A percentile compares a stretch with the other conserved stretches of the same genome.
Conservation (phyloP, 1,140 invertebrate species). For the Parasteatoda tepidariorum region DNA sequence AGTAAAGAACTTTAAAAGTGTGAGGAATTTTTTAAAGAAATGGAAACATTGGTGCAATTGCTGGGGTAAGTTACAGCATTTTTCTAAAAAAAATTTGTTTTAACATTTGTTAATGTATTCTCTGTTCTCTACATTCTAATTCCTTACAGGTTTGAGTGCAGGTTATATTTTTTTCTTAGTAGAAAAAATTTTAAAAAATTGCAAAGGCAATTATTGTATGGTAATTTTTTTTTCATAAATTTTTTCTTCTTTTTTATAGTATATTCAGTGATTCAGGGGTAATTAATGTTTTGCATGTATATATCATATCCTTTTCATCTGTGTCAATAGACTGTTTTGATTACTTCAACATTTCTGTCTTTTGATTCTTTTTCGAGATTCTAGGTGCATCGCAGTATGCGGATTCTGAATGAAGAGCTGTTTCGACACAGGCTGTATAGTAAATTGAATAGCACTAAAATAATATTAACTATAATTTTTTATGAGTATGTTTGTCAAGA, state of each 20-base stretch:
- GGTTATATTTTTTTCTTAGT: too few species aligned
- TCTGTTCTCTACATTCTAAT: not conserved
- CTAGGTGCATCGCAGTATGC: slow-evolving; percentile 40
- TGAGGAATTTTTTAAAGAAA: slow-evolving; percentile 49
- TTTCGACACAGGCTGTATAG: slow-evolving; percentile 32
- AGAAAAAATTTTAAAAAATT: too few species aligned
- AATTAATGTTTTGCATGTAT: too few species aligned
- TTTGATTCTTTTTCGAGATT: slow-evolving; percentile 52
- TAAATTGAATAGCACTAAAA: slow-evolving; percentile 17
- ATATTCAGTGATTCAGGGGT: too few species aligned
- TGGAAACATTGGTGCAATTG: slow-evolving; percentile 40
- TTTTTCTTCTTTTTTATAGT: too few species aligned
- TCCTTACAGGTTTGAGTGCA: too few species aligned
- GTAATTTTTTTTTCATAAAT: too few species aligned
- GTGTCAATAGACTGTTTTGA: slow-evolving; percentile 21
- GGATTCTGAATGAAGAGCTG: slow-evolving; percentile 46
- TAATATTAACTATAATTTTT: too few species aligned
- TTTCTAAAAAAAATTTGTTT: slow-evolving; percentile 48
- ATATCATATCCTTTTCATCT: too few species aligned
- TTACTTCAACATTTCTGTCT: slow-evolving; percentile 49
- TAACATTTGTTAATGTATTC: slow-evolving; percentile 12
- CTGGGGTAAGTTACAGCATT: slow-evolving; percentile 54
- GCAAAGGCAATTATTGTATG: too few species aligned
- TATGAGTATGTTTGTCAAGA: too few species aligned
- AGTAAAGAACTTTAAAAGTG: slow-evolving; percentile 53